Conservation (phyloP, 2,797 vertebrate species). For the Lagocephalus sceleratus region DNA sequence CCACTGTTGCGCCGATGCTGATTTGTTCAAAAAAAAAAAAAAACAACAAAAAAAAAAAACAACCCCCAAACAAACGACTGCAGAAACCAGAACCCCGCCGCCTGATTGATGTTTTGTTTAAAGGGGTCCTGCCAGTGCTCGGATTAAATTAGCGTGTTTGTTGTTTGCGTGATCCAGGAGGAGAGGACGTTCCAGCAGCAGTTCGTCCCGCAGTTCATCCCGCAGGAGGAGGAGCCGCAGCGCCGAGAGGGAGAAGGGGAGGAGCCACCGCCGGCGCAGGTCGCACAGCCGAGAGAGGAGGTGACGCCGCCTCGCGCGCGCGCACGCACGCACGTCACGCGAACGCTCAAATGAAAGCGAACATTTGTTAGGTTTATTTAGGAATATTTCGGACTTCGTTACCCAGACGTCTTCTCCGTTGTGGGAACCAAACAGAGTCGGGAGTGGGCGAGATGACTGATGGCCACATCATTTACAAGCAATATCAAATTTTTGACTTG, state of each 20-base stretch:
- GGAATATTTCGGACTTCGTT: conserved; percentile 1
- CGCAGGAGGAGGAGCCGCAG: conserved; percentile 86
- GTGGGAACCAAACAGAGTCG: background rate
- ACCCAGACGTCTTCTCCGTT: background rate
- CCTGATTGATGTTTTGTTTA: conserved; percentile 20
- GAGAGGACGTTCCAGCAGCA: conserved; percentile 88
- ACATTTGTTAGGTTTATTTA: background rate
- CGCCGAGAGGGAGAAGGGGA: conserved; percentile 78
- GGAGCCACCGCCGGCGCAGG: conserved; percentile 81
- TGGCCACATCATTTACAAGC: conserved; percentile 5
- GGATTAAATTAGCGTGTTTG: conserved; percentile 8
- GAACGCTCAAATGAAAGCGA: background rate
- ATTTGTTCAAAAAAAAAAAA: conserved; percentile 7
- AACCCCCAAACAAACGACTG: conserved; percentile 12
- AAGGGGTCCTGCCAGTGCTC: conserved; percentile 6
- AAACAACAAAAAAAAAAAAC: conserved; percentile 4
- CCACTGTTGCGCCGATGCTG: conserved; percentile 4
- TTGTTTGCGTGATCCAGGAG: conserved; percentile 67
- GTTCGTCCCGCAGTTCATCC: conserved; percentile 89
- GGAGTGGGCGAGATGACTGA: conserved; percentile 10
- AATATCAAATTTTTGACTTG: background rate
- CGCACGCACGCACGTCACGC: no score
- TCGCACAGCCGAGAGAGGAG: conserved; percentile 88
- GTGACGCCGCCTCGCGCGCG: conserved; percentile 61
- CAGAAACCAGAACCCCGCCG: conserved; percentile 2